phyloP scores from a whole-genome alignment of 1,140 invertebrate genomes.

The Meloidogyne chitwoodi region DNA sequence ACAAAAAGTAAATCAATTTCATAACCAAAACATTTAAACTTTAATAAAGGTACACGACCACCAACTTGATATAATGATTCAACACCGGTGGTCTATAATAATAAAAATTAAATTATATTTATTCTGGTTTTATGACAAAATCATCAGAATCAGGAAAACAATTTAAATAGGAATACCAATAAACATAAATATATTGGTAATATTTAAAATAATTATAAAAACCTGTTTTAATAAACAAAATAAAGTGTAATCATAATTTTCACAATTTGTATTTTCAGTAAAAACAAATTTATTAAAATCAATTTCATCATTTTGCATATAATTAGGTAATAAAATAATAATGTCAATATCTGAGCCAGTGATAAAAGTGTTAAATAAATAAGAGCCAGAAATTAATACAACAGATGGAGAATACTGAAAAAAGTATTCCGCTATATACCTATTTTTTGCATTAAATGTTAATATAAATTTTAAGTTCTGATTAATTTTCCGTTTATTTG shows the following conservation, averaged over 20 bases:
- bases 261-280: background rate
- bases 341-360: background rate
- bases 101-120: background rate
- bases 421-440: too few species aligned
- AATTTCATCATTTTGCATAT: background rate
- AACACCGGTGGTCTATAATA: background rate
- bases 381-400: background rate
- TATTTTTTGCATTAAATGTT: too few species aligned
- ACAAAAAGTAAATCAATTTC: background rate
- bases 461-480: too few species aligned
- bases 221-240: background rate
- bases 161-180: too few species aligned
- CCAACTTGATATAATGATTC: background rate
- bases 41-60: background rate
- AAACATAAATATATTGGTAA: too few species aligned
- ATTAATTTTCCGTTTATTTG: too few species aligned
- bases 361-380: background rate
- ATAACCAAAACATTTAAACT: background rate
- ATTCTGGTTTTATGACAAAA: too few species aligned
- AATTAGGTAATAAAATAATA: background rate
- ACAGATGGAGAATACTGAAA: background rate
- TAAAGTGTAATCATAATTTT: background rate
- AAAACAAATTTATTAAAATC: background rate
- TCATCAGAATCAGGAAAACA: too few species aligned
- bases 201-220: background rate